These are phyloP conservation scores for Tuberolachnus salignus DNA, from an alignment of 2,888 invertebrate species.

Conservation along the genomic window DNA sequence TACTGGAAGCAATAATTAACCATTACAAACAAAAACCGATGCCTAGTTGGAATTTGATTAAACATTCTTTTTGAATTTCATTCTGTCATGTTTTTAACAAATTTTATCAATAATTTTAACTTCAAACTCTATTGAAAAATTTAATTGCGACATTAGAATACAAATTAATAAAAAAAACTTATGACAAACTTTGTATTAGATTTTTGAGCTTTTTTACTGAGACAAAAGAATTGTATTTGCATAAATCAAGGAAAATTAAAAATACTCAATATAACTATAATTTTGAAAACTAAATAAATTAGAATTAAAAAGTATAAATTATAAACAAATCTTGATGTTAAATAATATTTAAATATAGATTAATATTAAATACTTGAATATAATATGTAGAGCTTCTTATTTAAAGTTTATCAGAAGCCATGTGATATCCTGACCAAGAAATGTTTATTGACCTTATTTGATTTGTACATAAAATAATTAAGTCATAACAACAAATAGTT, in stretches of 20 bases:
- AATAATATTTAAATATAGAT: not conserved
- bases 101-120: too few species aligned
- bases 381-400: conserved; percentile 34
- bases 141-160: too few species aligned
- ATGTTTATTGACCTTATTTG: not conserved
- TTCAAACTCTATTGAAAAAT: too few species aligned
- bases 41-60: too few species aligned
- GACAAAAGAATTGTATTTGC: too few species aligned
- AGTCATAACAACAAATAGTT: not conserved
- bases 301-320: not conserved
- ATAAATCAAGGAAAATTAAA: conserved; percentile 3
- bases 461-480: not conserved
- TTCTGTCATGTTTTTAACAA: too few species aligned
- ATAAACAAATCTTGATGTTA: not conserved
- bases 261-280: not conserved
- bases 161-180: too few species aligned
- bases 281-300: not conserved
- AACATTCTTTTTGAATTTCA: too few species aligned
- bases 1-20: too few species aligned
- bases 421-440: conserved; percentile 18
- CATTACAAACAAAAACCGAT: too few species aligned
- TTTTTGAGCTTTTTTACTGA: too few species aligned
- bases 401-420: conserved; percentile 16
- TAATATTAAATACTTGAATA: not conserved
- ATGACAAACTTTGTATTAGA: too few species aligned